Percentiles rank a stretch among this genome's conserved stretches.
Conservation (phyloP, 2,113 vertebrate species). For the Phaethornis superciliosus region DNA sequence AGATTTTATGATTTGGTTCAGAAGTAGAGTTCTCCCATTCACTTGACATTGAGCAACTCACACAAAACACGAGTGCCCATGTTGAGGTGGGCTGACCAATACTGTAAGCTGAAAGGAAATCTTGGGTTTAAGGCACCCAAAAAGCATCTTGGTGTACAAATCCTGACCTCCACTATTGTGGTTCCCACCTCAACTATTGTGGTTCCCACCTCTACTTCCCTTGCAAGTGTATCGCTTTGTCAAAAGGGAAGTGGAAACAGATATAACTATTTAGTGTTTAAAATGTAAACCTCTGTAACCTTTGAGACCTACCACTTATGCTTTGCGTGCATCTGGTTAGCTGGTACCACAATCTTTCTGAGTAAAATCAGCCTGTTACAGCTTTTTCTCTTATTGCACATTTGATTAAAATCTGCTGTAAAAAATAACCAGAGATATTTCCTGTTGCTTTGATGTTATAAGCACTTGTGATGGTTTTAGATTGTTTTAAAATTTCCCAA, state of each 20-base stretch:
- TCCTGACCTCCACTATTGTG: background rate
- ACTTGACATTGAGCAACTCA: background rate
- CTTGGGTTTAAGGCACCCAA: slow-evolving; percentile 44
- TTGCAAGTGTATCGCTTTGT: background rate
- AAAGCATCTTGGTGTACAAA: slow-evolving; percentile 1
- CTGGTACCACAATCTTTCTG: background rate
- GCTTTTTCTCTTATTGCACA: slow-evolving; percentile 47
- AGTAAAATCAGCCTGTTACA: slow-evolving; percentile 7
- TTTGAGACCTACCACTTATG: background rate
- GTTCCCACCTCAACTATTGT: background rate
- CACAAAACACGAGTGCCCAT: background rate
- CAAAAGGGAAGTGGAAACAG: background rate
- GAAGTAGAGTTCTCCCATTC: background rate
- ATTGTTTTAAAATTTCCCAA: slow-evolving; percentile 5
- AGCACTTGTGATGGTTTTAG: background rate
- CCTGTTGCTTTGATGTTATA: background rate
- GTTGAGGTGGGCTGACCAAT: background rate
- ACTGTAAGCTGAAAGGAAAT: background rate
- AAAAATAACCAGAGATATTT: background rate
- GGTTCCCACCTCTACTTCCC: background rate
- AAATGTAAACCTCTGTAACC: background rate
- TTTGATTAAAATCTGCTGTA: background rate
- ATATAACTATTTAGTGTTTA: background rate
- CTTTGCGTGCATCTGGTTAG: background rate
- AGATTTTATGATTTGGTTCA: background rate